Evolutionary conservation across 2,797 vertebrate species (phyloP).

Genomic region (Lacerta bilineata): DNA sequence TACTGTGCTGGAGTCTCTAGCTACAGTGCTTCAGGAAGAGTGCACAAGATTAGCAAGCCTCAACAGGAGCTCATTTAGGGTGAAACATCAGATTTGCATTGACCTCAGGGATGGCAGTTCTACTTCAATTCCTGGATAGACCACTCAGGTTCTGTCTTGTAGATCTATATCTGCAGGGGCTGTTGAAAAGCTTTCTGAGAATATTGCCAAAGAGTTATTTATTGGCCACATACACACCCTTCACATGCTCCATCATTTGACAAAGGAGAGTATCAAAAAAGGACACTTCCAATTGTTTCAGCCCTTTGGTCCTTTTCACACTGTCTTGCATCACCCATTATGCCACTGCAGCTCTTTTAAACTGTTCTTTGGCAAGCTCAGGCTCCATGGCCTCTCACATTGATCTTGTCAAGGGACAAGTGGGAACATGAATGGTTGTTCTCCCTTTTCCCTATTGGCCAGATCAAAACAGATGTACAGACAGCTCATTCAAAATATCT

Average conservation of each 20-base stretch:
- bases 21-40: constrained; percentile 1
- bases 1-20: not conserved
- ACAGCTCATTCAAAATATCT: constrained; percentile 12
- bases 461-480: not conserved
- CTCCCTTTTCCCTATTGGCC: not conserved
- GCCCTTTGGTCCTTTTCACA: not conserved
- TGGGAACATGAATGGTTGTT: constrained; percentile 4
- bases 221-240: not conserved
- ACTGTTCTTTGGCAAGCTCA: not conserved
- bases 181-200: constrained; percentile 8
- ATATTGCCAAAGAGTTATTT: constrained; percentile 19
- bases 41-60: constrained; percentile 15
- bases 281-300: not conserved
- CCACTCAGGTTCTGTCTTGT: constrained; percentile 7
- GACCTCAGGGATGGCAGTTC: not conserved
- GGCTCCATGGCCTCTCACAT: not conserved
- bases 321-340: constrained; percentile 19
- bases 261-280: constrained; percentile 18
- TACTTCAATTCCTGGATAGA: not conserved
- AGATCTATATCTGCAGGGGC: constrained; percentile 9
- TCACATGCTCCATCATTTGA: not conserved
- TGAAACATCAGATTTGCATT: constrained; percentile 15
- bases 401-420: not conserved
- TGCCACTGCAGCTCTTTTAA: not conserved
- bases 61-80: not conserved